phyloP scores from a whole-genome alignment of 2,797 vertebrate genomes.

The Clamator glandarius region DNA sequence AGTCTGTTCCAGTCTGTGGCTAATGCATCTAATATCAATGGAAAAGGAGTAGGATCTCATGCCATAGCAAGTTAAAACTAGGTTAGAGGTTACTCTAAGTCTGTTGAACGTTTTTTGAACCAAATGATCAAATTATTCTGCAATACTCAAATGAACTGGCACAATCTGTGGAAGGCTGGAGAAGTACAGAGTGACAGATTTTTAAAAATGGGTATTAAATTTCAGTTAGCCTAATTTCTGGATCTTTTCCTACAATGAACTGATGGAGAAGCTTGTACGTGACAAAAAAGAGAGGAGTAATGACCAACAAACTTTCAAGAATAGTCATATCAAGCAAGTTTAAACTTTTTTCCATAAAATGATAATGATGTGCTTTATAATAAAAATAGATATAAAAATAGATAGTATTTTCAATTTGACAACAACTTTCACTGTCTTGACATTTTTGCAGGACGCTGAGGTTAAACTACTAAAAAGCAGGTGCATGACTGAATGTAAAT shows the following conservation, averaged over 20 bases:
- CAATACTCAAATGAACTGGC: not conserved
- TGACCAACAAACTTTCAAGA: not conserved
- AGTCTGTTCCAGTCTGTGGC: not conserved
- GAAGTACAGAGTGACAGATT: not conserved
- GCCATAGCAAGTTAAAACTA: not conserved
- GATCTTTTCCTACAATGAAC: not conserved
- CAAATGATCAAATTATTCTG: not conserved
- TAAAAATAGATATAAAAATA: not conserved
- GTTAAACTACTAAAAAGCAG: not conserved
- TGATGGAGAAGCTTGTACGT: not conserved
- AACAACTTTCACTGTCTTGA: not conserved
- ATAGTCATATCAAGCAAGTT: not conserved
- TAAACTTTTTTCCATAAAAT: not conserved
- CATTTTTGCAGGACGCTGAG: not conserved
- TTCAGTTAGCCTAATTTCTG: not conserved
- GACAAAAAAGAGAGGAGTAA: too few species aligned
- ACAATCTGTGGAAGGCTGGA: not conserved
- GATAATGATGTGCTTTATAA: not conserved
- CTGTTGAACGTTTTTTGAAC: not conserved
- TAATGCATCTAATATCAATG: not conserved
- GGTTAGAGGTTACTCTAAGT: not conserved
- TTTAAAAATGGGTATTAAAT: not conserved
- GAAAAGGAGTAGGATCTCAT: not conserved
- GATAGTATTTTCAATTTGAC: not conserved
- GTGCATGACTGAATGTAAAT: not conserved